Base-by-base conservation (phyloP, 2,797 vertebrate species). In the Orientallactaga sibirica region DNA sequence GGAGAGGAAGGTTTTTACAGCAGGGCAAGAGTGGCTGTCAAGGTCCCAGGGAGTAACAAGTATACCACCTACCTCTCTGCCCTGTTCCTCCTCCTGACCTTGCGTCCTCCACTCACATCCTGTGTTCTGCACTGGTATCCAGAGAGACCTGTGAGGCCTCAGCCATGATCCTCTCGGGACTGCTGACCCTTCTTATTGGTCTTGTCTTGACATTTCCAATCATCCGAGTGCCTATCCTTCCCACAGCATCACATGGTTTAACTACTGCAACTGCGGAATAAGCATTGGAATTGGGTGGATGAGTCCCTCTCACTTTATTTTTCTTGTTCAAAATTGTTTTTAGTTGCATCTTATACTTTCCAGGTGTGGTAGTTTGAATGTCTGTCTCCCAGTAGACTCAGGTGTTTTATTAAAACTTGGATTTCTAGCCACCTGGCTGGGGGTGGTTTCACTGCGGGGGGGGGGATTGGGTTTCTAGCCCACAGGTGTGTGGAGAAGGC, bases 261-360 rank as follows among this genome's bases (percentile, higher is more conserved):
- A 86, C 68, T 70, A 80, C 20, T 64, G 0, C n/a, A 78, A 58
- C 37, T 93, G 9, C n/a, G 7, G 41, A 62, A n/a, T 66, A 79
- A 52, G 1, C 62, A 43, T 92, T 52, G 37, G 87, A 79, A 93
- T 29, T n/a, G 48, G 15, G 67, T 55, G 22, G 11, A 5, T 7
- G 18, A 85, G 33, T 93, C 58, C 7, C 2, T 81, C 5, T 11
- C 14, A 79, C 18, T 80, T 91, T 58, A 48, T 82, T 93, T 33
- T 84, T 74, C 29, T 76, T 91, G 79, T 52, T 58, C 25, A 83
- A 81, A 90, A n/a, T 88, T 48, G 1, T 52, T 93, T 93, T 88
- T 67, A 78, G 9, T 62, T 94, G 2, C n/a, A 77, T 55, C 41
- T 80, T 91, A 74, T 10, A 24, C 29, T 91, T 92, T 81, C 12